Evolutionary conservation across 2,113 vertebrate species (phyloP).

Genomic region (Patagioenas fasciata): DNA sequence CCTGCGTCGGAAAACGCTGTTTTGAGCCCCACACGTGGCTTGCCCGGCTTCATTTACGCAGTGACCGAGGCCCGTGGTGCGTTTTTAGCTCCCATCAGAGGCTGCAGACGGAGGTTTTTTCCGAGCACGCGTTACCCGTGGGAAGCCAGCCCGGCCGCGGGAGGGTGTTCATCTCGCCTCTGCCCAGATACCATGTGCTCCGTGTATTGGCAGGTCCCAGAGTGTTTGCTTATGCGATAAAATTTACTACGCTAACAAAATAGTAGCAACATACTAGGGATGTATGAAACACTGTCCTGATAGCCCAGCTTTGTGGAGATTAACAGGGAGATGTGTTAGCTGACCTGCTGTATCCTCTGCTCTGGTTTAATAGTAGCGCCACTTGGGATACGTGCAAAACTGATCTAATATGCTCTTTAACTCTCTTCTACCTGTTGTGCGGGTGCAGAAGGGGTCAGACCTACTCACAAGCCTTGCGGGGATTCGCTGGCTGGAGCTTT

Average conservation of each 20-base stretch:
- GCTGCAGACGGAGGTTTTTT: background rate
- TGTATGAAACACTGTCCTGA: background rate
- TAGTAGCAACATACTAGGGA: background rate
- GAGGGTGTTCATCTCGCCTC: background rate
- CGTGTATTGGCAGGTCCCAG: background rate
- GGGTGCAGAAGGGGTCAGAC: background rate
- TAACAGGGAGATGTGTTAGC: background rate
- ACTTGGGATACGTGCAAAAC: background rate
- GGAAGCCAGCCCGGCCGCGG: background rate
- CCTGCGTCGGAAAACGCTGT: background rate
- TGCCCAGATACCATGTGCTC: background rate
- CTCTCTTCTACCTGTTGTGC: background rate
- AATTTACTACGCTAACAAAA: background rate
- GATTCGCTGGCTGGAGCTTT: background rate
- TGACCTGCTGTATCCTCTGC: background rate
- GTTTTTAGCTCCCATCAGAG: background rate
- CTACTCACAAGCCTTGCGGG: accelerated
- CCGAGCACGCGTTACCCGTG: accelerated
- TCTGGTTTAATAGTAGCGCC: background rate
- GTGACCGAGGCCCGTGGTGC: background rate
- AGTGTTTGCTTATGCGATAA: background rate
- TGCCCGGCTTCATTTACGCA: accelerated
- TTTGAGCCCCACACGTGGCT: accelerated
- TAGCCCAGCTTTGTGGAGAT: background rate
- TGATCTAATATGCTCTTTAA: background rate